Base-by-base conservation (phyloP, 35 echinoderm and acorn worm genomes). In the Stichopus chloronotus region DNA sequence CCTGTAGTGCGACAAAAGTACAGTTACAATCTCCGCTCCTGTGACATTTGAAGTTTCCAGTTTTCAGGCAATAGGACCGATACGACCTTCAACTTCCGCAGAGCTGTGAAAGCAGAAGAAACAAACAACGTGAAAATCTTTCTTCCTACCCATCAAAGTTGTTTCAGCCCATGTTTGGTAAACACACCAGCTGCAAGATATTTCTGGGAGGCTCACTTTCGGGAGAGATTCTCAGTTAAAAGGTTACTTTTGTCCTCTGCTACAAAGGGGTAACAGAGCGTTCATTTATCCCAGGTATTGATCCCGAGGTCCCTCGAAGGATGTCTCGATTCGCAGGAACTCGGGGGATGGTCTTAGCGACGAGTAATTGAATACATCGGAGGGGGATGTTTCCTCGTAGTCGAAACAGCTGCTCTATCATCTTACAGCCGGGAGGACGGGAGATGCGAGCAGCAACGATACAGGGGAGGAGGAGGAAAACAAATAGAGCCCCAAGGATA, bases 251-350 rank as follows among this genome's bases (percentile, higher is more conserved):
- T 6, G 17, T 55, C 55, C 53, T n/a, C 12, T 83, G 10, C 5
- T 11, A 83, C 80, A 83, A 55, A 6, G 9, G n/a, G n/a, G 80
- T 53, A 83, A 65, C 30, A 55, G 55, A 53, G 80, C 43, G 55
- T 83, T 83, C 55, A 83, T 83, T 83, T 83, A 55, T 56, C 80
- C 43, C 55, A 53, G 55, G 80, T 83, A 83, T 57, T 55, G 80
- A 83, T 83, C 53, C 80, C 20, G 80, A 52, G 80, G 30, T 56
- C 5, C 53, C 53, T 56, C 55, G 9, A 17, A 56, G 80, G 80
- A 52, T 19, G 43, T 11, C 14, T 17, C 19, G 52, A 56, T 83
- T 83, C 55, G 14, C 43, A 83, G 52, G 17, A n/a, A 9, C 21
- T 25, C 52, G 10, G 7, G 55, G 25, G 55, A 56, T 52, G 55